These are phyloP conservation scores for Apodemia zela DNA, from an alignment of 2,888 invertebrate species.

Conservation along the genomic window DNA sequence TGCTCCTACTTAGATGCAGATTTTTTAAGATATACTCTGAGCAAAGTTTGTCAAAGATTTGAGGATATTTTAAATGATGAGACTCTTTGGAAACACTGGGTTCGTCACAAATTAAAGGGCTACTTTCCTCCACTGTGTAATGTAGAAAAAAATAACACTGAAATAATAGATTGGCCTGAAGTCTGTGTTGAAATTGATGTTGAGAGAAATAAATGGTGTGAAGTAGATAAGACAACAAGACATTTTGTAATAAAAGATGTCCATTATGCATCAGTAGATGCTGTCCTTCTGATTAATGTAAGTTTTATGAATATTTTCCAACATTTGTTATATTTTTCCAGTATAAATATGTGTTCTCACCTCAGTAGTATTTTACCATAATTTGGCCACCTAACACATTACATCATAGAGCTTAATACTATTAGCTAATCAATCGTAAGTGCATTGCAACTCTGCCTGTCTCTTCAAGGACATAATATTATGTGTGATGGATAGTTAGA, in stretches of 20 bases:
- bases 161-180: conserved; percentile 74
- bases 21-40: conserved; percentile 73
- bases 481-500: too few species aligned
- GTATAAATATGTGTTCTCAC: too few species aligned
- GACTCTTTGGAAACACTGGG: conserved; percentile 78
- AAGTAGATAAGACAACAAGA: conserved; percentile 62
- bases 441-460: too few species aligned
- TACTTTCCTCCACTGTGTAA: conserved; percentile 60
- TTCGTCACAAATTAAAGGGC: conserved; percentile 61
- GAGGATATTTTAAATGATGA: conserved; percentile 77
- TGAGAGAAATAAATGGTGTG: conserved; percentile 77
- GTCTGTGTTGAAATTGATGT: conserved; percentile 82
- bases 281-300: conserved; percentile 78
- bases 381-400: too few species aligned
- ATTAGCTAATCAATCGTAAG: too few species aligned
- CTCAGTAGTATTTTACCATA: too few species aligned
- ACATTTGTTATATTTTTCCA: neutral
- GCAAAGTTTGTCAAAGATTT: conserved; percentile 79
- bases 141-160: conserved; percentile 55
- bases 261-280: conserved; percentile 81
- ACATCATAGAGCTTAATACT: too few species aligned
- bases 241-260: conserved; percentile 73
- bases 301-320: conserved; percentile 37
- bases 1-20: conserved; percentile 80
- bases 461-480: too few species aligned